A percentile compares a stretch with the other conserved stretches of the same genome.
Evolutionary conservation across 1,140 invertebrate genomes (phyloP).

Genomic region (Drosophila fuyamai): DNA sequence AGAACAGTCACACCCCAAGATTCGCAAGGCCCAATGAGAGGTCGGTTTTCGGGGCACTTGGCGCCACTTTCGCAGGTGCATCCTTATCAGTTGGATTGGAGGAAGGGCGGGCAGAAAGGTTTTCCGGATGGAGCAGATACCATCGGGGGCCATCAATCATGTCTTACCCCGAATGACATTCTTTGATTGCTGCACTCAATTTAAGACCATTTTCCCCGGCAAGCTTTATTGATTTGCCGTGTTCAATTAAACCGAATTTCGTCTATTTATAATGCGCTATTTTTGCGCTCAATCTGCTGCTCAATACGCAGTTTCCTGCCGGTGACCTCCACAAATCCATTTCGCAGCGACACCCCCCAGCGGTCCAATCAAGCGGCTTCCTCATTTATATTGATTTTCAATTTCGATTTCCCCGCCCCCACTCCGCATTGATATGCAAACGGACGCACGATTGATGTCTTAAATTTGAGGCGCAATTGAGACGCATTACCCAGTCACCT

Average conservation of each 20-base stretch:
- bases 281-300: slow-evolving; percentile 41
- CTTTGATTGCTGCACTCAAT: slow-evolving; percentile 40
- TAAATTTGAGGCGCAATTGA: slow-evolving; percentile 68
- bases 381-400: slow-evolving; percentile 73
- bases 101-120: not conserved
- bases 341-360: slow-evolving; percentile 24
- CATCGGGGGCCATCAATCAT: slow-evolving; percentile 24
- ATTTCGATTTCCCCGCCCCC: slow-evolving; percentile 20
- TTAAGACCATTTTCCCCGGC: not conserved
- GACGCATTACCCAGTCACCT: slow-evolving; percentile 74
- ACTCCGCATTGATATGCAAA: slow-evolving; percentile 18
- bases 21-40: slow-evolving; percentile 42
- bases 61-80: slow-evolving; percentile 34
- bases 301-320: slow-evolving; percentile 22
- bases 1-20: slow-evolving; percentile 5
- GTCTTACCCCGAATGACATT: not conserved
- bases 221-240: slow-evolving; percentile 22
- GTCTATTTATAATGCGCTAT: slow-evolving; percentile 33
- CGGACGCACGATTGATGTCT: slow-evolving; percentile 65
- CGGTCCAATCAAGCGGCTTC: slow-evolving; percentile 61
- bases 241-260: slow-evolving; percentile 42
- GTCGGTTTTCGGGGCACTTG: not conserved
- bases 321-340: slow-evolving; percentile 50
- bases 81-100: slow-evolving; percentile 14
- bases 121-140: not conserved